Base-by-base conservation (phyloP, 2,888 invertebrate species). In the Caenorhabditis uteleia region DNA sequence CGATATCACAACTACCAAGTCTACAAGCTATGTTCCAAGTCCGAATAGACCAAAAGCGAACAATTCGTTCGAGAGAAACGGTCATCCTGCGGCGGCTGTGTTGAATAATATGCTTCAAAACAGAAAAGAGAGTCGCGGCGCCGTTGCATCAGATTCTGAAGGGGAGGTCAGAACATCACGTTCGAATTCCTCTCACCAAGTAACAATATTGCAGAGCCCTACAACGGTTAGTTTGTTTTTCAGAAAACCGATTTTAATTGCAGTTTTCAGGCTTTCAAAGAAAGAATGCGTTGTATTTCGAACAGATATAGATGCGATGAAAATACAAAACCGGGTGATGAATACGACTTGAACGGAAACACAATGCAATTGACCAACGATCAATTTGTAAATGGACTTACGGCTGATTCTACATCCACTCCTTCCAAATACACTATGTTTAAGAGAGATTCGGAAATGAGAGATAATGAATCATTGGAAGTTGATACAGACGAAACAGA, bases 61-160 rank as follows among this genome's bases (percentile, higher is more conserved):
- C 26, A 60, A 49, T 29, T 54, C 54, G 3, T 54, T 60, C 42
- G 60, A 60, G 21, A 42, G 16, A 27, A 36, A 36, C 25, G 38
- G 38, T 4, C 46, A 46, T 16, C 46, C 46, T n/a, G 46, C 46
- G 6, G 46, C 31, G 2, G 18, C 46, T 5, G 34, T 46, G n/a
- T 16, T 46, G 2, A 16, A 21, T 21, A 46, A 27, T 25, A 23
- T 46, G 34, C 18, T 46, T 7, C 20, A 16, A 25, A 36, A 36
- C 16, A 18, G 46, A 20, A 7, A 27, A 20, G 25, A 42, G n/a
- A 42, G 27, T 25, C 26, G n/a, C 4, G n/a, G n/a, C 12, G 44
- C 18, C 8, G 33, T 33, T 20, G 10, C 31, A 7, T 43, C 42
- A 18, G 42, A 43, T 27, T 8, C 26, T 8, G 27, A 43, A 27